phyloP scores from a whole-genome alignment of 1,140 invertebrate genomes.

The Macrosteles quadrilineatus region DNA sequence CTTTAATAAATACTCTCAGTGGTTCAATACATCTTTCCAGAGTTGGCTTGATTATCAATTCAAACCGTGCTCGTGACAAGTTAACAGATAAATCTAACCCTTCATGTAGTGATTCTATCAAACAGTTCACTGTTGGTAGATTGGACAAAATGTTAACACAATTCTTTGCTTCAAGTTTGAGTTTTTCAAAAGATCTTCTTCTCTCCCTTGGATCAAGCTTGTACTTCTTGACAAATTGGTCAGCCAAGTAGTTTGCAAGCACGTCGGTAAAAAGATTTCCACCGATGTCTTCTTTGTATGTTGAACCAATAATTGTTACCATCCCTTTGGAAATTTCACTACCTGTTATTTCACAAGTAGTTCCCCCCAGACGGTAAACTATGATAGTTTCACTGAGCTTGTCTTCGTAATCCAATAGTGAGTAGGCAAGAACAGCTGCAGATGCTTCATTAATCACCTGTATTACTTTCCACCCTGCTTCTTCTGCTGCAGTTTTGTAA shows the following conservation, averaged over 20 bases:
- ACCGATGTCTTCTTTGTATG: background rate
- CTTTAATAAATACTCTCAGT: background rate
- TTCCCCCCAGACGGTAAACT: conserved; percentile 18
- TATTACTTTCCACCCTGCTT: conserved; percentile 5
- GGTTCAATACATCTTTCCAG: background rate
- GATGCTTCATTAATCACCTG: conserved; percentile 9
- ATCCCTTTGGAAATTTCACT: background rate
- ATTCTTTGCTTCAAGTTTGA: background rate
- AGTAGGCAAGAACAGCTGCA: conserved; percentile 2
- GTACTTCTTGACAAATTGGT: conserved; percentile 3
- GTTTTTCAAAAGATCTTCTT: background rate
- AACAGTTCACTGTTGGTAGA: background rate
- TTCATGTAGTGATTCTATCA: conserved; percentile 16
- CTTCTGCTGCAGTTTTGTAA: background rate
- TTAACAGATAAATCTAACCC: conserved; percentile 4
- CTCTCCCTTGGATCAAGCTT: conserved; percentile 6
- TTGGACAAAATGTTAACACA: conserved; percentile 4
- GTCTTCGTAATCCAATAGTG: background rate
- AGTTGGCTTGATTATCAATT: background rate
- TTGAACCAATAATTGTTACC: background rate
- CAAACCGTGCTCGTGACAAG: conserved; percentile 1
- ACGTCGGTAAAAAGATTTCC: background rate
- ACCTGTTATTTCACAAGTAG: background rate
- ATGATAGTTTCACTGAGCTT: background rate
- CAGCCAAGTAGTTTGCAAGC: background rate